Evolutionary conservation across 2,797 vertebrate genomes (phyloP).

Genomic region (Pitangus sulphuratus): DNA sequence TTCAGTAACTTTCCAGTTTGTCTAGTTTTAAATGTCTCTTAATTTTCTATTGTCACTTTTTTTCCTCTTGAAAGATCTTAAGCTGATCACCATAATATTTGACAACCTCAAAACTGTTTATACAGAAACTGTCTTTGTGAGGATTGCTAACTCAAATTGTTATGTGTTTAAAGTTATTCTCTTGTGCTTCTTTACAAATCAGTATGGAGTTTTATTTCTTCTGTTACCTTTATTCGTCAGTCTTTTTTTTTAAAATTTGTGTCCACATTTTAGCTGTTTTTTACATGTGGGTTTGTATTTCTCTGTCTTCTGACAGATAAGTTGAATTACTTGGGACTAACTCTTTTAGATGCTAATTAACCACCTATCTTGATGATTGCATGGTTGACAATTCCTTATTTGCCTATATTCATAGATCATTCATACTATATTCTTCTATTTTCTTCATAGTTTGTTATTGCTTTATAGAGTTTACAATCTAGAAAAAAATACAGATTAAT

Average conservation of each 20-base stretch:
- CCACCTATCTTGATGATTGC: neutral
- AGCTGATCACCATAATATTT: neutral
- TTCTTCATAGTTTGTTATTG: neutral
- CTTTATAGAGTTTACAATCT: neutral
- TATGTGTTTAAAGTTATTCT: neutral
- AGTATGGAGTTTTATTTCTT: neutral
- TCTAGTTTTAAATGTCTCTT: neutral
- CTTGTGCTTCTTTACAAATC: neutral
- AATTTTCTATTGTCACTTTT: neutral
- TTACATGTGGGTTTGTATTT: neutral
- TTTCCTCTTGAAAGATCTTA: neutral
- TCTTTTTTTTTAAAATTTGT: neutral
- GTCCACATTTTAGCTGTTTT: neutral
- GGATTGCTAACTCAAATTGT: neutral
- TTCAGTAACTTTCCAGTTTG: neutral
- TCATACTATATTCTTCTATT: neutral
- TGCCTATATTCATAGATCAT: neutral
- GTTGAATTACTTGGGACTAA: neutral
- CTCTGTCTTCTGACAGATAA: neutral
- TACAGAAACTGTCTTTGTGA: neutral
- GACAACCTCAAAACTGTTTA: neutral
- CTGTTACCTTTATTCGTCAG: neutral
- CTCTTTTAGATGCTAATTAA: neutral
- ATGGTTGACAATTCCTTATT: neutral
- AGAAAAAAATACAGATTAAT: neutral